These are phyloP conservation scores for Rhyacophila brunnea DNA, from an alignment of 1,140 invertebrate species.

Conservation along the genomic window DNA sequence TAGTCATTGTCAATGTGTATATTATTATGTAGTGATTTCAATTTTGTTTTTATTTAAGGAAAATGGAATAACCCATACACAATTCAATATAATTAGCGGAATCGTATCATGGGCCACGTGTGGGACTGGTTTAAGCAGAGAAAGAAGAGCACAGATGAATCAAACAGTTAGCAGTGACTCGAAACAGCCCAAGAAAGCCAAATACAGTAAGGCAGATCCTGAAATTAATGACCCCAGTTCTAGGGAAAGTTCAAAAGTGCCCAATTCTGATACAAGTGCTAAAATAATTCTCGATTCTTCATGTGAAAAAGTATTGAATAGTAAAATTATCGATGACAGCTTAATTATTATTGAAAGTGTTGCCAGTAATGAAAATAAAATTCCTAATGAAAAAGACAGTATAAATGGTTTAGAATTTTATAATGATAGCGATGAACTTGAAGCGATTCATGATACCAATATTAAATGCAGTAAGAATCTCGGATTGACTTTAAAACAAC, in stretches of 20 bases:
- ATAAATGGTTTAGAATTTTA: background rate
- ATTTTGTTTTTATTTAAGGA: conserved; percentile 43
- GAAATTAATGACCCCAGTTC: too few species aligned
- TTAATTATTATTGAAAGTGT: conserved; percentile 28
- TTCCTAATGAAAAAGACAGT: background rate
- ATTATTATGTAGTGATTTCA: background rate
- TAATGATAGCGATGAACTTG: background rate
- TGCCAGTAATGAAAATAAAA: conserved; percentile 24
- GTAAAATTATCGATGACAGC: conserved; percentile 35
- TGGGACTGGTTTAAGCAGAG: conserved; percentile 59
- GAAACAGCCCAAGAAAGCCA: conserved; percentile 25
- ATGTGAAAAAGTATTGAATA: background rate
- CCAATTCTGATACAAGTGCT: too few species aligned
- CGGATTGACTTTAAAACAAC: conserved; percentile 45
- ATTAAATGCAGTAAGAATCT: conserved; percentile 39
- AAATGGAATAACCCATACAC: conserved; percentile 58
- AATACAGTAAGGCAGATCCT: conserved; percentile 7
- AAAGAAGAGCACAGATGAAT: conserved; percentile 39
- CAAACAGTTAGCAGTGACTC: conserved; percentile 36
- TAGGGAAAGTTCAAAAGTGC: too few species aligned
- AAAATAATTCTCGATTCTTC: too few species aligned
- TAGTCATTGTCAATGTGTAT: background rate
- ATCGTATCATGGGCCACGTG: conserved; percentile 85
- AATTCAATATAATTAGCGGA: conserved; percentile 75
- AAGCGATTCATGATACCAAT: background rate